Evolutionary conservation across 2,113 vertebrate genomes (phyloP).

Genomic region (Catharus minimus): DNA sequence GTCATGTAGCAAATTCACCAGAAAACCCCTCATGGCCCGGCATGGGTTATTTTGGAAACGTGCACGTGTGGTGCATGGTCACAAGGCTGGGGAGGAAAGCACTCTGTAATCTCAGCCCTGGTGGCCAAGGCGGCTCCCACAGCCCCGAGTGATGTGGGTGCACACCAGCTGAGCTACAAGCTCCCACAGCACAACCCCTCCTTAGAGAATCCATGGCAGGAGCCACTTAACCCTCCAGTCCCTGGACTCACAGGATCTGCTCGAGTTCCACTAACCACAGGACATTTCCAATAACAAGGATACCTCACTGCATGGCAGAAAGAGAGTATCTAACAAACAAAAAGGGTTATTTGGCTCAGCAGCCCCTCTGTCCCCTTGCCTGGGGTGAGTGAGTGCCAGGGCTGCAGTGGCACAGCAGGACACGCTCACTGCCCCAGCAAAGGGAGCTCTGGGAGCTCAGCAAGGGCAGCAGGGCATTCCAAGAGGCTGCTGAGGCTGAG

Average conservation of each 20-base stretch:
- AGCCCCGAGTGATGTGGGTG: slow-evolving; percentile 39
- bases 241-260: rapidly evolving
- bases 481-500: neutral
- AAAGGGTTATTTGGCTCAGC: neutral
- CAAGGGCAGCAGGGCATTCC: neutral
- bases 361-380: neutral
- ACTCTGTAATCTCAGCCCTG: slow-evolving; percentile 20
- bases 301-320: neutral
- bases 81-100: neutral
- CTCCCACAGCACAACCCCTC: neutral
- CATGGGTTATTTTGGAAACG: neutral
- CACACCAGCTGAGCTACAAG: neutral
- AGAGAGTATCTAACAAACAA: neutral
- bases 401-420: neutral
- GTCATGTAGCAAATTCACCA: neutral
- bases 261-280: rapidly evolving
- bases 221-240: neutral
- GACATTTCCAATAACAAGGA: neutral
- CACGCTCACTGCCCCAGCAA: neutral
- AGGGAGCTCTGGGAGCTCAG: neutral
- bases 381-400: rapidly evolving
- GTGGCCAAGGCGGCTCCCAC: neutral
- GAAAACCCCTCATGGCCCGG: neutral
- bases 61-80: neutral
- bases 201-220: neutral